Evolutionary conservation across 1,140 invertebrate genomes (phyloP).

Genomic region (Forficula auricularia): DNA sequence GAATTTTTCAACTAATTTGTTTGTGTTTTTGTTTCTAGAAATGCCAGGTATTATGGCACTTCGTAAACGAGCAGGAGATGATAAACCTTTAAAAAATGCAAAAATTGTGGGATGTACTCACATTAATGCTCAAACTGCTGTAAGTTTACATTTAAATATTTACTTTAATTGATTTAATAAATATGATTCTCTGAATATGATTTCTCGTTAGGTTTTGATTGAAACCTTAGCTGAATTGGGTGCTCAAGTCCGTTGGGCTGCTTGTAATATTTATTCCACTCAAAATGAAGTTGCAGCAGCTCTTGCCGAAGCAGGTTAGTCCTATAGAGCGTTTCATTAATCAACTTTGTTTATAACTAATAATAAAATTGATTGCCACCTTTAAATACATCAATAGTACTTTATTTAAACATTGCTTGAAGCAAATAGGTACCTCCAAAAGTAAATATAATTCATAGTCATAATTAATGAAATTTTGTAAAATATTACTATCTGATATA

Average conservation of each 20-base stretch:
- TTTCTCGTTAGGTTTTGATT: slow-evolving; percentile 45
- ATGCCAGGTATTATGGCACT: slow-evolving; percentile 96
- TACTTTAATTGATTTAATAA: neutral
- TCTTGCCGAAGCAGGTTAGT: slow-evolving; percentile 61
- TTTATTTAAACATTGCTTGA: too few species aligned
- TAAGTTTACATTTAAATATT: slow-evolving; percentile 28
- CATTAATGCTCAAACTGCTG: slow-evolving; percentile 94
- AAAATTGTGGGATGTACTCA: slow-evolving; percentile 95
- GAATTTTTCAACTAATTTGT: too few species aligned
- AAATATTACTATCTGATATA: too few species aligned
- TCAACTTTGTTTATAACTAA: too few species aligned
- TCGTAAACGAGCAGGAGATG: slow-evolving; percentile 71
- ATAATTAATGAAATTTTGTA: too few species aligned
- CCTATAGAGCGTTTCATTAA: too few species aligned
- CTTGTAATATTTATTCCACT: slow-evolving; percentile 97
- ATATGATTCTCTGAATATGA: neutral
- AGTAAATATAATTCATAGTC: too few species aligned
- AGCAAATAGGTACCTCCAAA: too few species aligned
- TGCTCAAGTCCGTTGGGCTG: slow-evolving; percentile 82
- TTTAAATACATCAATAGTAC: too few species aligned
- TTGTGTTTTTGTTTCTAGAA: slow-evolving; percentile 38
- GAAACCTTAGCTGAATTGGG: slow-evolving; percentile 82
- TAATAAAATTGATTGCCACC: too few species aligned
- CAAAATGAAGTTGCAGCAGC: slow-evolving; percentile 97
- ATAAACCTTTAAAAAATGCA: slow-evolving; percentile 86